A percentile compares a stretch with the other conserved stretches of the same genome.
phyloP scores from a whole-genome alignment of 1,140 invertebrate genomes.

The Oedothorax gibbosus region DNA sequence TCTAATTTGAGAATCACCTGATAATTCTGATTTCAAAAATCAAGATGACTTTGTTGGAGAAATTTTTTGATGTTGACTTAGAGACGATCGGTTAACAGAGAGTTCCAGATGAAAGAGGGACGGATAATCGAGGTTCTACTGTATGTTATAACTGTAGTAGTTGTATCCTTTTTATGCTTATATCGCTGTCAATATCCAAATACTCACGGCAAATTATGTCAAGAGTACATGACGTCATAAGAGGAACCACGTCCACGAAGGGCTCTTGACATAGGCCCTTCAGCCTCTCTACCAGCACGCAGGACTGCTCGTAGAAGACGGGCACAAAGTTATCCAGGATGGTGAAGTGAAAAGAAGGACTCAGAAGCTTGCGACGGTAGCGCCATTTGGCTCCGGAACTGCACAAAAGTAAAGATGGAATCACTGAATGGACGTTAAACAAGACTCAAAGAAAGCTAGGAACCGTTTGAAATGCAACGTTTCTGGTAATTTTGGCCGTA shows the following conservation, averaged over 20 bases:
- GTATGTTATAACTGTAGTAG: no score
- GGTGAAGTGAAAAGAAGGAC: slow-evolving; percentile 73
- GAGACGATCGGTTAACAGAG: no score
- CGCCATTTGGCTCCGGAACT: slow-evolving; percentile 74
- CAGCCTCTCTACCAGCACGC: slow-evolving; percentile 76
- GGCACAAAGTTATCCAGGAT: slow-evolving; percentile 71
- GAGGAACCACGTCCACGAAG: slow-evolving; percentile 63
- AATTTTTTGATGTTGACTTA: no score
- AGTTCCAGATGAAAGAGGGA: no score
- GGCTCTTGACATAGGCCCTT: slow-evolving; percentile 69
- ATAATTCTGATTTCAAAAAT: no score
- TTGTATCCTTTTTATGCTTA: no score
- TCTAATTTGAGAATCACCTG: no score
- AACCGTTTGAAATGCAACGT: neutral
- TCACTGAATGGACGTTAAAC: neutral
- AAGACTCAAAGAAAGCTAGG: neutral
- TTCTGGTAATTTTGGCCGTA: neutral
- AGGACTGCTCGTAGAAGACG: slow-evolving; percentile 73
- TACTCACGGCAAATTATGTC: slow-evolving; percentile 63
- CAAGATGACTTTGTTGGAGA: no score
- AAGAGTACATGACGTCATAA: slow-evolving; percentile 51
- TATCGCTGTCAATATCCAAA: no score
- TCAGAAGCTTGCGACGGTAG: slow-evolving; percentile 69
- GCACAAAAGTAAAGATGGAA: slow-evolving; percentile 65
- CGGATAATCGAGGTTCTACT: no score